Percentiles rank a stretch among this genome's conserved stretches.
Conservation (phyloP, 2,113 vertebrate species). For the Benitochromis conjunctus region DNA sequence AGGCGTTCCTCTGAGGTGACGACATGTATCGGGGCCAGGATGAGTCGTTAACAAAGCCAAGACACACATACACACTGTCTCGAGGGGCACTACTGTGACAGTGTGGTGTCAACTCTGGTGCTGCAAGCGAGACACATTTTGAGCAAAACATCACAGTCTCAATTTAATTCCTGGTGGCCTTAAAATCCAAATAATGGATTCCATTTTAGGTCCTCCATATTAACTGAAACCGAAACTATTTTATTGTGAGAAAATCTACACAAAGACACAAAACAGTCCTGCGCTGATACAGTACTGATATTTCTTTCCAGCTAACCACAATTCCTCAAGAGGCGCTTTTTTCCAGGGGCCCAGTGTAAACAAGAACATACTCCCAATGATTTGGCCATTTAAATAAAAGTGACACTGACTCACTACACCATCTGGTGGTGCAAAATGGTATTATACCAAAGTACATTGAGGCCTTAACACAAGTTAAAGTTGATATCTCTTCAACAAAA, state of each 20-base stretch:
- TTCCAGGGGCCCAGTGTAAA: not conserved
- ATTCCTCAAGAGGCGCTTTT: not conserved
- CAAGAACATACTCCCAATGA: not conserved
- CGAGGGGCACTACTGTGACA: not conserved
- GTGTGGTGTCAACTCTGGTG: not conserved
- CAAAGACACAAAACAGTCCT: not conserved
- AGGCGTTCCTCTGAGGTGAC: conserved; percentile 16
- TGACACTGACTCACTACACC: not conserved
- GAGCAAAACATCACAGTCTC: not conserved
- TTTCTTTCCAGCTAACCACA: not conserved
- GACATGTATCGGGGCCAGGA: conserved; percentile 10
- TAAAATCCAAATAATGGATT: not conserved
- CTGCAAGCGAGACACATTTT: not conserved
- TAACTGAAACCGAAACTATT: not conserved
- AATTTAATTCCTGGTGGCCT: not conserved
- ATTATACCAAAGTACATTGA: not conserved
- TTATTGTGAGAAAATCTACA: not conserved
- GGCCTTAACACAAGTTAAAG: not conserved
- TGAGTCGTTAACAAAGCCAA: conserved; percentile 1
- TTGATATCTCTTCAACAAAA: not conserved
- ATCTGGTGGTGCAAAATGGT: not conserved
- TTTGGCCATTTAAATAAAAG: not conserved
- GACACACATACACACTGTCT: not conserved
- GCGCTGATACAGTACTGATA: not conserved
- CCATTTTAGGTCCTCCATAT: not conserved